Evolutionary conservation across 2,113 vertebrate species (phyloP), one percentile per base, ranked within the genome.

Genomic region (Eupsittula cactorum): DNA sequence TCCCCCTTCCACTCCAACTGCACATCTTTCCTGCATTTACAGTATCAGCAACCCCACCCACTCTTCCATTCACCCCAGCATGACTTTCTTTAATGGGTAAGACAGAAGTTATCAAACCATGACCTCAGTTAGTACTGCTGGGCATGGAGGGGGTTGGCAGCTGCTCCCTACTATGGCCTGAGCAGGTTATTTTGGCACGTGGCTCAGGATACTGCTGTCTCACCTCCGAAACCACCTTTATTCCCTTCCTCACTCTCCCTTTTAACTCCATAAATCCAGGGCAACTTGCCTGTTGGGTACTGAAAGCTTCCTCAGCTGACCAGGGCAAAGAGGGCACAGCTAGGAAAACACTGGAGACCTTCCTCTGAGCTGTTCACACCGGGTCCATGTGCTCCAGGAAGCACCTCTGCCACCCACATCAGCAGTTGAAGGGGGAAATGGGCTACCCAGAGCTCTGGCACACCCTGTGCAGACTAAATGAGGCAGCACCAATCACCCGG

Each of bases 141-240:
- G 90, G 44, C 27, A n/a, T 10, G 41, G n/a, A 47, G 49, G 25
- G 21, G 65, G 16, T 31, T 69, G 63, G 89, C 44, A 91, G 60
- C n/a, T 70, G 28, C 7, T 88, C 60, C 37, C 41, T 46, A 5
- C 24, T 18, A 44, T 0, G 4, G 20, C 49, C 47, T 42, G 47
- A 60, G 62, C 55, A 73, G 63, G 49, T 88, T 77, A 88, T 88
- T 93, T 90, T 69, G 67, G 39, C 79, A 80, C 18, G 19, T 71
- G 39, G 63, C 39, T 88, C 76, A 86, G 52, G 20, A 88, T 68
- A 50, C 25, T 50, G 47, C 63, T 76, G 14, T 27, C 39, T 71
- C 25, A 23, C 14, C 27, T 42, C 42, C 7, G 12, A 60, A 68
- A 74, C 10, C 39, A 57, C 39, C 39, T 88, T 86, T 76, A 73